phyloP scores from a whole-genome alignment of 2,113 vertebrate species.

The Azemiops feae region DNA sequence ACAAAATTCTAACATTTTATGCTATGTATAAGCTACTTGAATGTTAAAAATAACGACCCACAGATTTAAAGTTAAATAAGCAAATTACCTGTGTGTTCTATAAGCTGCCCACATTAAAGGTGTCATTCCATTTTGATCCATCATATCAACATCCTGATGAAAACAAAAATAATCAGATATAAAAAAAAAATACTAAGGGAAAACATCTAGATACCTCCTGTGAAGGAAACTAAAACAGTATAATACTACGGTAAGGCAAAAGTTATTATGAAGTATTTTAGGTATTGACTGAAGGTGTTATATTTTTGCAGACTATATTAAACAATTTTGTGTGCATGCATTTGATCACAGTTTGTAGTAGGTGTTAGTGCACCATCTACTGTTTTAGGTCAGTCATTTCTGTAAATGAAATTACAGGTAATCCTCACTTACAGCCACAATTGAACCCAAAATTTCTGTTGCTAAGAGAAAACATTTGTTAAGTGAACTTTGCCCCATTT shows the following conservation, averaged over 20 bases:
- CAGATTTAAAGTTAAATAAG: constrained; percentile 14
- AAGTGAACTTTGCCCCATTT: not conserved
- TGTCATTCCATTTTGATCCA: constrained; percentile 99
- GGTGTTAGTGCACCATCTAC: constrained; percentile 25
- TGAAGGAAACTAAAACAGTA: not conserved
- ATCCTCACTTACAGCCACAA: not conserved
- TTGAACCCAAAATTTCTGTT: not conserved
- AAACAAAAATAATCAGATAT: constrained; percentile 32
- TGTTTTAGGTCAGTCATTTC: constrained; percentile 15
- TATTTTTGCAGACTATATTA: not conserved
- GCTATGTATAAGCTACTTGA: not conserved
- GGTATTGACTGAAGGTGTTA: not conserved
- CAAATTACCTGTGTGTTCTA: constrained; percentile 91
- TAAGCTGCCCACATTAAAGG: constrained; percentile 99
- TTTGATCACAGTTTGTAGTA: not conserved
- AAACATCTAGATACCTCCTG: not conserved
- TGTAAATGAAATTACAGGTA: not conserved
- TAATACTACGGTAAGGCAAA: not conserved
- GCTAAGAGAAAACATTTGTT: not conserved
- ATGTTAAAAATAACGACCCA: constrained; percentile 5
- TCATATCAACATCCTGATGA: constrained; percentile 97
- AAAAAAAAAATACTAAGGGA: constrained; percentile 22
- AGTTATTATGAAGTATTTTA: not conserved
- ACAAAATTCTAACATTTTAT: not conserved
- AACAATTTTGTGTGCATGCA: not conserved